Conservation (phyloP, 2,888 invertebrate genomes). For the Lasioglossum pauxillum region DNA sequence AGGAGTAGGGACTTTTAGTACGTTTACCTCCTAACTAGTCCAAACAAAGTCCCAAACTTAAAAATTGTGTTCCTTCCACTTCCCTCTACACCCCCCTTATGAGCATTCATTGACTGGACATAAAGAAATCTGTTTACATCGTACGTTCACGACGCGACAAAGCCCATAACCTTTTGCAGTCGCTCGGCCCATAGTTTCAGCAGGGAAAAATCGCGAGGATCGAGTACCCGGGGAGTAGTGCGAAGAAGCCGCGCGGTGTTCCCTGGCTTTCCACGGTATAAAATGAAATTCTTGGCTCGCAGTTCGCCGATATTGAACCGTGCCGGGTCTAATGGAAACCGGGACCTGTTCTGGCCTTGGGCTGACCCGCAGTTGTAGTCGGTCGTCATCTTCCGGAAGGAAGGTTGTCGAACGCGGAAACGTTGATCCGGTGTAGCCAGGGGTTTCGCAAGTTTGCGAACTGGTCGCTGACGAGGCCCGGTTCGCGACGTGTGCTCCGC, state of each 20-base stretch:
- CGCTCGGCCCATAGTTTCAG: background rate
- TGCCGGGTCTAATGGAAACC: constrained; percentile 30
- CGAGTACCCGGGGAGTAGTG: background rate
- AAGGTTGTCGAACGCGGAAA: background rate
- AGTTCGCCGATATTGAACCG: constrained; percentile 33
- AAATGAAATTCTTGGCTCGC: constrained; percentile 60
- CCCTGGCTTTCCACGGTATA: constrained; percentile 51
- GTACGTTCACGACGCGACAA: background rate
- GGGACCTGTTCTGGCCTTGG: background rate
- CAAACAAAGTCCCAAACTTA: too few species aligned
- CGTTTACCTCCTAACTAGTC: too few species aligned
- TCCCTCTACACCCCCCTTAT: too few species aligned
- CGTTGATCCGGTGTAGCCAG: background rate
- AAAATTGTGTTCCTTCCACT: too few species aligned
- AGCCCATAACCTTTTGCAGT: background rate
- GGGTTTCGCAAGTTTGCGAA: background rate
- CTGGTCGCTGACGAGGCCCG: background rate
- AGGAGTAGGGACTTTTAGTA: too few species aligned
- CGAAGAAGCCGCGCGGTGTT: background rate
- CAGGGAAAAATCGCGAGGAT: background rate
- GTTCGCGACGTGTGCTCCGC: background rate
- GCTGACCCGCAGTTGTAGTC: too few species aligned
- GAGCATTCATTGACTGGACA: too few species aligned
- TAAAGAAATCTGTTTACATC: background rate
- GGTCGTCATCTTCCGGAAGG: constrained; percentile 3